Base-by-base conservation (phyloP, 2,797 vertebrate species). In the Zenarchopterus dispar region DNA sequence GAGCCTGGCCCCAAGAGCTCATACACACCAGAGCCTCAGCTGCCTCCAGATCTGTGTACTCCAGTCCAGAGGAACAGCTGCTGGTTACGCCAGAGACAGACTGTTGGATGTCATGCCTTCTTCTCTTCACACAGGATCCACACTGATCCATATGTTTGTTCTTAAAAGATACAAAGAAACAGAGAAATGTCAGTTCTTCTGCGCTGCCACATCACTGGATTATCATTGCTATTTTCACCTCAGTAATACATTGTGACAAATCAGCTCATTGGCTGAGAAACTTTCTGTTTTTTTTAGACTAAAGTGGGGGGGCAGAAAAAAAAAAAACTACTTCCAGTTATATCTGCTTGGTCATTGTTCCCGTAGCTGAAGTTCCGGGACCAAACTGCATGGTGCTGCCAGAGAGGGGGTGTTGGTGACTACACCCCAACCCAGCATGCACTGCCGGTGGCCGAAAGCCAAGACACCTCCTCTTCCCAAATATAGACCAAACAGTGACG, bases 1-100 rank as follows among this genome's bases (percentile, higher is more conserved):
- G 84, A 54, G 94, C 91, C 74, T 95, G 97, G 60, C 95, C 96
- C 97, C 96, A 98, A 17, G 96, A 96, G 74, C 98, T 98, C 98
- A 99, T 99, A 51, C 96, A 99, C 77, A 99, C 95, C 68, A 99
- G 92, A 0, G 95, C 96, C 75, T 99, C 96, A 0, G 97, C 97
- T 0, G 98, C 98, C 83, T 99, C 98, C 1, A 99, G 94, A 85
- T 98, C 98, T 0, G 96, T 97, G 90, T 97, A 96, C 85, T 98
- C 96, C 87, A 96, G 78, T 11, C 72, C 73, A 23, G 73, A 55
- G 47, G 50, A 56, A 24, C 66, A 69, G 0, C 62, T 52, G 53
- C 67, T 42, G 61, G 71, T 54, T 58, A 79, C 93, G 71, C 94
- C 89, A 6, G 82, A 85, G 56, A 70, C 28, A 0, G 94, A 95